Conservation (phyloP, 2,797 vertebrate species). For the Amphiprion clarkii region DNA sequence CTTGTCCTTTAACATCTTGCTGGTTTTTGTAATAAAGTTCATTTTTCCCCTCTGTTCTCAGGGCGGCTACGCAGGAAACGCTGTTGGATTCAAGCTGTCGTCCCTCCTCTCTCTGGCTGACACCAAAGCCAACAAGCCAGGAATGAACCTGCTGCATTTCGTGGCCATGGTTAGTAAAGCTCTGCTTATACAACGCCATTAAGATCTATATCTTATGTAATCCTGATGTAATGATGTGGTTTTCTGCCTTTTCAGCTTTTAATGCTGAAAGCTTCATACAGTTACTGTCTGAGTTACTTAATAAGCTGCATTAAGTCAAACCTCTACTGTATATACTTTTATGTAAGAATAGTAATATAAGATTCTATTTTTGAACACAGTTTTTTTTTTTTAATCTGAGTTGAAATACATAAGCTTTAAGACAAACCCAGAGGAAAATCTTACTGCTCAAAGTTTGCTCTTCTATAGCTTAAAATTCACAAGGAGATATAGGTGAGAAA, state of each 20-base stretch:
- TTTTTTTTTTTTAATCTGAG: no score
- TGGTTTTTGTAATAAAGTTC: neutral
- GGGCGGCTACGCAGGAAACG: slow-evolving; percentile 98
- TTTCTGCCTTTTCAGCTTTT: neutral
- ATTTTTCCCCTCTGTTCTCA: slow-evolving; percentile 66
- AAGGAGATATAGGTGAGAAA: no score
- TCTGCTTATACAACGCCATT: neutral
- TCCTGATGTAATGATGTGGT: no score
- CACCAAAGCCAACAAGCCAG: slow-evolving; percentile 98
- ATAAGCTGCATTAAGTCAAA: neutral
- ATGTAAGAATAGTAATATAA: no score
- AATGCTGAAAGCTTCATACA: neutral
- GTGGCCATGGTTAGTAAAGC: slow-evolving; percentile 92
- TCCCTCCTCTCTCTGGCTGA: slow-evolving; percentile 97
- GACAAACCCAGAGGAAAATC: no score
- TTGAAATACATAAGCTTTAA: no score
- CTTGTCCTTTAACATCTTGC: neutral
- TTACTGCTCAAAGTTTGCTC: no score
- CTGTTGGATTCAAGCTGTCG: slow-evolving; percentile 97
- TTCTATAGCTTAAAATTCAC: no score
- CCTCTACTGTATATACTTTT: neutral
- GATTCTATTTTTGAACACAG: no score
- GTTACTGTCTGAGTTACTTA: no score
- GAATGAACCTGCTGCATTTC: slow-evolving; percentile 98
- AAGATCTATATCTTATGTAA: neutral